Conservation (phyloP, 2,888 invertebrate species). For the Elmis aenea region DNA sequence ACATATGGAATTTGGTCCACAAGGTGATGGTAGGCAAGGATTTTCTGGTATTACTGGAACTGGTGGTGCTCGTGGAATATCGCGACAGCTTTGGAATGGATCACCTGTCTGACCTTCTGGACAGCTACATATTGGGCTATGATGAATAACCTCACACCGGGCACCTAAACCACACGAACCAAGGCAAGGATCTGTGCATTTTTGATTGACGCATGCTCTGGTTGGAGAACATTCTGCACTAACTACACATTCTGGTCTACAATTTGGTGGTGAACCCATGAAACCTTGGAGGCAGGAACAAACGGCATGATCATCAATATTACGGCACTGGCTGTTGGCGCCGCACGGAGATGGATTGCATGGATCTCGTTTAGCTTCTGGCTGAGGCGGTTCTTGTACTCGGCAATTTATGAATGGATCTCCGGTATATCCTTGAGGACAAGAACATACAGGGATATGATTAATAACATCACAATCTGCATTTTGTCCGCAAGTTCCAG, state of each 20-base stretch:
- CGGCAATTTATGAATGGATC: constrained; percentile 55
- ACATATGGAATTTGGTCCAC: constrained; percentile 77
- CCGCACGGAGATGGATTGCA: constrained; percentile 53
- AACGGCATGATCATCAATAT: constrained; percentile 48
- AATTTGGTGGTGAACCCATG: constrained; percentile 53
- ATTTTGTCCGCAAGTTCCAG: constrained; percentile 63
- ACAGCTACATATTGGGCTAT: constrained; percentile 54
- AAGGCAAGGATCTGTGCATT: constrained; percentile 54
- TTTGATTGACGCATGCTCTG: constrained; percentile 51
- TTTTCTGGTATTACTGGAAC: constrained; percentile 45
- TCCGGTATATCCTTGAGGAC: constrained; percentile 63
- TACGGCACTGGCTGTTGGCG: constrained; percentile 52
- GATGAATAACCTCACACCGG: constrained; percentile 52
- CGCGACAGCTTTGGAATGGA: constrained; percentile 71
- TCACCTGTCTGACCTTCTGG: constrained; percentile 62
- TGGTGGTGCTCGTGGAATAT: constrained; percentile 47
- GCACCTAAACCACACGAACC: constrained; percentile 53
- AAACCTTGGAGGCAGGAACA: constrained; percentile 52
- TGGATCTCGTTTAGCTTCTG: constrained; percentile 37
- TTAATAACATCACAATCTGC: constrained; percentile 69
- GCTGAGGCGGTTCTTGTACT: constrained; percentile 30
- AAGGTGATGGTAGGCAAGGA: constrained; percentile 74
- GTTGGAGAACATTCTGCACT: constrained; percentile 51
- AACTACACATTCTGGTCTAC: constrained; percentile 51
- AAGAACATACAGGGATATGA: constrained; percentile 67